Evolutionary conservation across 2,113 vertebrate genomes (phyloP), one percentile per base, ranked within the genome.

Genomic region (Talpa occidentalis): DNA sequence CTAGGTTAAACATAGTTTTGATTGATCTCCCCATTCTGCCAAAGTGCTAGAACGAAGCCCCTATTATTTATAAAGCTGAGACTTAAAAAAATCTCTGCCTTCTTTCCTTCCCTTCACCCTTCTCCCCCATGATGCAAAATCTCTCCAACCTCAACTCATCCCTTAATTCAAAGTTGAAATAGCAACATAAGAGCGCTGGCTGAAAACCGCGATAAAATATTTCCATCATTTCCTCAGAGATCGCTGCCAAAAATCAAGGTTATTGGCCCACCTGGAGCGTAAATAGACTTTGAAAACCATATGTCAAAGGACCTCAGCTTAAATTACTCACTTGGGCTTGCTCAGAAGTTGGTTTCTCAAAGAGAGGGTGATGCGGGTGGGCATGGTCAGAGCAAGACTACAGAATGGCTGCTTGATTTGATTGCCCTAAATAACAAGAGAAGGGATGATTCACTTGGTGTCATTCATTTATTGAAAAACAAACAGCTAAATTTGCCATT

Each of bases 201-300:
- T 93, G 88, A 82, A 94, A 88, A 69, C 32, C 1, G 1, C 90
- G 69, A 95, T 78, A 96, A 97, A 97, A 97, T 84, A 86, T 96
- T 98, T 96, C 97, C 56, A 82, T 94, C 96, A 59, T 93, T 72
- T 69, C 73, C 22, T 97, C 95, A 91, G 95, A 92, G 97, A 89
- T 70, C 83, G 94, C 72, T 97, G 82, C 26, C 52, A 95, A 98
- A 97, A 96, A 91, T 52, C 97, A 97, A 95, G 93, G 93, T 62
- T 97, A 91, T 76, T 96, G 96, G 97, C 94, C 95, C 54, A 91
- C 67, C 26, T 37, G 54, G n/a, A 92, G 28, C 74, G 40, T 94
- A 97, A 97, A 97, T 96, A 94, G 14, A 91, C 93, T 97, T 97
- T 98, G 97, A 94, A 97, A 97, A 95, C 30, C 19, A 6, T 42